phyloP scores from a whole-genome alignment of 2,113 vertebrate species.

The Stigmatopora nigra region DNA sequence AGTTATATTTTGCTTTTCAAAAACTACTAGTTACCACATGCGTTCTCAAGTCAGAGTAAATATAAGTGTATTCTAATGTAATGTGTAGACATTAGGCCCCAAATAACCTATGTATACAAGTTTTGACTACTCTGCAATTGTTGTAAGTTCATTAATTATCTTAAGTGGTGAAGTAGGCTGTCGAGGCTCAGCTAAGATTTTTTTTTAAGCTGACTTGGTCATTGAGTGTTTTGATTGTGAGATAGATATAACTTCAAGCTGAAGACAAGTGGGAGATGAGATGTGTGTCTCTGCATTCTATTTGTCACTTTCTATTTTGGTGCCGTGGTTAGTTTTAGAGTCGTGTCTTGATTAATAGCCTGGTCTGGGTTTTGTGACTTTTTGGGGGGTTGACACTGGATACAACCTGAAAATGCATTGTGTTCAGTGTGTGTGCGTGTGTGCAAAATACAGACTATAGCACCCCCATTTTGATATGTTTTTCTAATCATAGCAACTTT shows the following conservation, averaged over 20 bases:
- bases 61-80: background rate
- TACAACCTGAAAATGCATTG: background rate
- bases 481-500: background rate
- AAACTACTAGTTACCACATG: conserved; percentile 23
- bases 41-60: background rate
- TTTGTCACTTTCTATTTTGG: conserved; percentile 11
- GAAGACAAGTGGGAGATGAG: conserved; percentile 26
- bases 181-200: conserved; percentile 46
- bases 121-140: conserved; percentile 38
- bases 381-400: background rate
- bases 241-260: conserved; percentile 22
- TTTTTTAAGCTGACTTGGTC: conserved; percentile 40
- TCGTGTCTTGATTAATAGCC: background rate
- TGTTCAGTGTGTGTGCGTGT: background rate
- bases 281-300: conserved; percentile 16
- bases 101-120: background rate
- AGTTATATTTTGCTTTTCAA: conserved; percentile 30
- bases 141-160: conserved; percentile 59
- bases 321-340: background rate
- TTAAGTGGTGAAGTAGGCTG: conserved; percentile 53
- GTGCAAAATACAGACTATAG: conserved; percentile 45
- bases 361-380: conserved; percentile 2
- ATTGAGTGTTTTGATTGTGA: conserved; percentile 22
- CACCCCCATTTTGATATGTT: conserved; percentile 53
- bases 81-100: background rate